Conservation (phyloP, 2,888 invertebrate genomes). For the Tetragonisca angustula region DNA sequence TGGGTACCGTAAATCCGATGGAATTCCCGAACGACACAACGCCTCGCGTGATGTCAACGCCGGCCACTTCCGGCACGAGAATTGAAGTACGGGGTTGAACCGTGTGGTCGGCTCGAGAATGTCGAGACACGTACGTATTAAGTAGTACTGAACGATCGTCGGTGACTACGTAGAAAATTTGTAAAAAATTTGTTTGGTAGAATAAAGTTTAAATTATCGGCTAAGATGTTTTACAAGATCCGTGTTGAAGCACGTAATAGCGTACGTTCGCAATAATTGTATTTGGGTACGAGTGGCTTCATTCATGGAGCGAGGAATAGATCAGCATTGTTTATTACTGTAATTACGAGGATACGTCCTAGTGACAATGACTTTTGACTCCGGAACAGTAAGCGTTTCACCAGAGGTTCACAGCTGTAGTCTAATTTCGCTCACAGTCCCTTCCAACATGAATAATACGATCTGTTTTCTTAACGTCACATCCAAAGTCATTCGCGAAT, state of each 20-base stretch:
- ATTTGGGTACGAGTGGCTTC: neutral
- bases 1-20: slow-evolving; percentile 10
- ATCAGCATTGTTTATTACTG: neutral
- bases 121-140: neutral
- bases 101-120: slow-evolving; percentile 2
- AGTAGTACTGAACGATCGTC: neutral
- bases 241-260: neutral
- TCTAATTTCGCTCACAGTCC: neutral
- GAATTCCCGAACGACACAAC: slow-evolving; percentile 1
- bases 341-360: neutral
- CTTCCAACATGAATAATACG: neutral
- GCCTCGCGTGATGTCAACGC: slow-evolving; percentile 44
- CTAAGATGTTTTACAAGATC: neutral
- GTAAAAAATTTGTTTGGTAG: neutral
- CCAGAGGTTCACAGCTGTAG: neutral
- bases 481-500: neutral
- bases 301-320: neutral
- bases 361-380: neutral
- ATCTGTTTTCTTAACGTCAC: neutral
- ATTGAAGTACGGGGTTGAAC: neutral
- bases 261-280: neutral
- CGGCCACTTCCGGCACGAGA: slow-evolving; percentile 35
- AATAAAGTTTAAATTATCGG: slow-evolving; percentile 8
- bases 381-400: neutral
- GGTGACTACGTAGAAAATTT: neutral